Percentiles rank a stretch among this genome's conserved stretches.
Conservation (phyloP, 2,113 vertebrate genomes). For the Ciconia boyciana region DNA sequence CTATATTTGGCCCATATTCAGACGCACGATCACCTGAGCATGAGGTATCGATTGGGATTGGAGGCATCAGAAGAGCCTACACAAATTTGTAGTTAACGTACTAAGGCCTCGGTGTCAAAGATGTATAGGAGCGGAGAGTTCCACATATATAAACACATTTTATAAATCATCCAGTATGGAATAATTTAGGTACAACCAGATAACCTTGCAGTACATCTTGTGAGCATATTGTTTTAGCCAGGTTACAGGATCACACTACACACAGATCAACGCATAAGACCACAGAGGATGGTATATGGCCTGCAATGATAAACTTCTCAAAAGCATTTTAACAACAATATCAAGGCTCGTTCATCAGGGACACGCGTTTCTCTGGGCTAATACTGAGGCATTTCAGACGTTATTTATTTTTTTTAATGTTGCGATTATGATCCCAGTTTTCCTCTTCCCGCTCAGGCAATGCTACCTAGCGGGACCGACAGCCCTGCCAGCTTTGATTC, state of each 20-base stretch:
- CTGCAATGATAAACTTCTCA: neutral
- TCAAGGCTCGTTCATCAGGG: neutral
- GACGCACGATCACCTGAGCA: neutral
- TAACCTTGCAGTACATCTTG: neutral
- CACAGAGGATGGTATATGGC: neutral
- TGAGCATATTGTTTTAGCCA: neutral
- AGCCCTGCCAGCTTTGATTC: neutral
- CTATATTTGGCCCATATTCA: neutral
- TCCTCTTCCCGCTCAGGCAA: neutral
- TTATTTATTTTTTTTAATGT: neutral
- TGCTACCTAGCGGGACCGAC: rapidly evolving
- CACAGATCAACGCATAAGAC: neutral
- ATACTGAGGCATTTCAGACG: neutral
- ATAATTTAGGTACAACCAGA: neutral
- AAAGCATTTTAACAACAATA: neutral
- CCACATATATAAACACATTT: neutral
- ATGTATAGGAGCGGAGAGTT: neutral
- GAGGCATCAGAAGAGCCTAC: neutral
- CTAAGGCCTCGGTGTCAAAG: neutral
- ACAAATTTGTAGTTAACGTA: rapidly evolving
- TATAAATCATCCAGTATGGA: neutral
- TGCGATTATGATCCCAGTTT: neutral
- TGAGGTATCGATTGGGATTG: neutral
- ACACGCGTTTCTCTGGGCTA: neutral
- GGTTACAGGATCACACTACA: neutral